phyloP scores from a whole-genome alignment of 2,797 vertebrate genomes.

The Peromyscus eremicus region DNA sequence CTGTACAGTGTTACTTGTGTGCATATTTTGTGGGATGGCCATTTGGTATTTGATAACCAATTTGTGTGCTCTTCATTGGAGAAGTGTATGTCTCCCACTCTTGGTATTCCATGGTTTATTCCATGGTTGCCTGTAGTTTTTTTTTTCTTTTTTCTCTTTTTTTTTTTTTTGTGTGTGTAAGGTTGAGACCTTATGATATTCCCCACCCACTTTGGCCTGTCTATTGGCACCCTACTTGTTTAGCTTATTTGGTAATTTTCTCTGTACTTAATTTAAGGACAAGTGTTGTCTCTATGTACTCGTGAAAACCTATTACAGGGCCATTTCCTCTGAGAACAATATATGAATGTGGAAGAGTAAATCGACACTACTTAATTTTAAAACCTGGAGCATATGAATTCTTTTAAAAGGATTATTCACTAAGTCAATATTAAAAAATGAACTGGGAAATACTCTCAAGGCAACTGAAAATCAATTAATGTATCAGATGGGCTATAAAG shows the following conservation, averaged over 20 bases:
- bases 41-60: background rate
- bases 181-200: background rate
- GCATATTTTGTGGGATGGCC: too few species aligned
- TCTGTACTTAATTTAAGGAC: background rate
- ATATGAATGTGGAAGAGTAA: background rate
- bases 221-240: too few species aligned
- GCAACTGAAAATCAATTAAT: background rate
- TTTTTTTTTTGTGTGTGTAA: too few species aligned
- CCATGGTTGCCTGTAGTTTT: too few species aligned
- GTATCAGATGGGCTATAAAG: background rate
- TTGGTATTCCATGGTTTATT: too few species aligned
- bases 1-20: background rate
- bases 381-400: background rate
- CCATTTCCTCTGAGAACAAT: background rate
- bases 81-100: background rate
- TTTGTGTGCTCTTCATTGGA: background rate
- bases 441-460: background rate
- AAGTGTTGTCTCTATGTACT: background rate
- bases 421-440: background rate
- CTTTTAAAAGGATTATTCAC: background rate
- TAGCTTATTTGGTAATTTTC: background rate
- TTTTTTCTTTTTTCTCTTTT: too few species aligned
- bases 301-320: background rate
- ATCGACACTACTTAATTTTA: background rate
- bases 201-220: too few species aligned